Percentiles rank a stretch among this genome's conserved stretches.
Conservation (phyloP, 1,140 invertebrate species). For the Drosophila bipectinata region DNA sequence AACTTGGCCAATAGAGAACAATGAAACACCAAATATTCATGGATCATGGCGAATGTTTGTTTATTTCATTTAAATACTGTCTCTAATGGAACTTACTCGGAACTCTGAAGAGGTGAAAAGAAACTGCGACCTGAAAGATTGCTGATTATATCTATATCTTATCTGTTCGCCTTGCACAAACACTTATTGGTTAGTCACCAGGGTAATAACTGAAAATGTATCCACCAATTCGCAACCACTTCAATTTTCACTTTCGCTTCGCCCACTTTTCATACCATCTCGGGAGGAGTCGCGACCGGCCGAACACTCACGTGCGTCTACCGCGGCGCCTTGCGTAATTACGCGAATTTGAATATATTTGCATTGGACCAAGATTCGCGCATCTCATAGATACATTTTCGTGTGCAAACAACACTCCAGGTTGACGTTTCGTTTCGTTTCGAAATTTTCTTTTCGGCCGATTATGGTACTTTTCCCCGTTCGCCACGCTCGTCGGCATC, state of each 20-base stretch:
- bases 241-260: slow-evolving; percentile 39
- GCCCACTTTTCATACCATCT: slow-evolving; percentile 48
- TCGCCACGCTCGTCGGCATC: slow-evolving; percentile 5
- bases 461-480: slow-evolving; percentile 16
- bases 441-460: slow-evolving; percentile 45
- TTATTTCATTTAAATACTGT: slow-evolving; percentile 40
- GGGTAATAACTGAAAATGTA: slow-evolving; percentile 14
- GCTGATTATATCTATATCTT: slow-evolving; percentile 33
- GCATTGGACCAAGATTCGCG: slow-evolving; percentile 25
- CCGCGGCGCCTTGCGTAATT: slow-evolving; percentile 48
- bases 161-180: slow-evolving; percentile 18
- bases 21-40: slow-evolving; percentile 1
- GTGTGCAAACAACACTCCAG: slow-evolving; percentile 32
- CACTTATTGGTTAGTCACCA: slow-evolving; percentile 22
- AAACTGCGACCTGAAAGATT: slow-evolving; percentile 12
- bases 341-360: slow-evolving; percentile 37
- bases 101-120: slow-evolving; percentile 19
- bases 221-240: slow-evolving; percentile 2
- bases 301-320: slow-evolving; percentile 34
- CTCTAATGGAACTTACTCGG: slow-evolving; percentile 32
- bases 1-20: slow-evolving; percentile 36
- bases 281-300: not conserved
- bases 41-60: slow-evolving; percentile 37
- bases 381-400: slow-evolving; percentile 45
- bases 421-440: slow-evolving; percentile 43